A percentile compares a stretch with the other conserved stretches of the same genome.
Evolutionary conservation across 2,797 vertebrate species (phyloP).

Genomic region (Bovichtus diacanthus): DNA sequence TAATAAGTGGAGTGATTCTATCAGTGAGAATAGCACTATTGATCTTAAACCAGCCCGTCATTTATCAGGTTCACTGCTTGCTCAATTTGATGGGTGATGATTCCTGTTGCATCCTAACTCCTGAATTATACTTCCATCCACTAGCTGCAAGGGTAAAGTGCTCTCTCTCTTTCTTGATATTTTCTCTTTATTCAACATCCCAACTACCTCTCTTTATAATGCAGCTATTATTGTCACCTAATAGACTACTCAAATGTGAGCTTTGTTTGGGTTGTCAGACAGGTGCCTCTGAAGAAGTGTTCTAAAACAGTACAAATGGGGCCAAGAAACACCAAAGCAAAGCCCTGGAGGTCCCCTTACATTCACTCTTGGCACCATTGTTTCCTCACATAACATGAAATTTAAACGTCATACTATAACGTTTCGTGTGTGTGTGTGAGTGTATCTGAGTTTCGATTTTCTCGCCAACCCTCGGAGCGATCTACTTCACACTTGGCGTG

Average conservation of each 20-base stretch:
- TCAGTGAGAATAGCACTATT: conserved; percentile 36
- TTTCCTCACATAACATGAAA: background rate
- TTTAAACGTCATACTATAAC: too few species aligned
- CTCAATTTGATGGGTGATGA: background rate
- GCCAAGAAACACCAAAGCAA: background rate
- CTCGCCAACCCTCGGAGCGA: too few species aligned
- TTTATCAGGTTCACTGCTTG: conserved; percentile 8
- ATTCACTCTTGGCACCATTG: background rate
- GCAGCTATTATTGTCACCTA: conserved; percentile 12
- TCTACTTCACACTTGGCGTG: too few species aligned
- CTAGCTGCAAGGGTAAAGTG: conserved; percentile 30
- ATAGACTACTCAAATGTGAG: conserved; percentile 27
- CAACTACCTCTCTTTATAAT: conserved; percentile 7
- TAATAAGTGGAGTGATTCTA: background rate
- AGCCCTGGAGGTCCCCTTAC: background rate
- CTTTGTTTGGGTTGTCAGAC: conserved; percentile 13
- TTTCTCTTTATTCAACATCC: conserved; percentile 19
- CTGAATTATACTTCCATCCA: conserved; percentile 29
- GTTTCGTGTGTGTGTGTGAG: too few species aligned
- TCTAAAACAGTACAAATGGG: background rate
- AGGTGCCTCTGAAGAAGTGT: conserved; percentile 31
- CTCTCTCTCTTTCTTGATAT: conserved; percentile 23
- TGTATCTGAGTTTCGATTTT: too few species aligned
- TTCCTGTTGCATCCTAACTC: background rate
- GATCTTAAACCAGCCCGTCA: conserved; percentile 37